A percentile compares a stretch with the other conserved stretches of the same genome.
phyloP scores from a whole-genome alignment of 37 sponge, comb jelly and placozoan genomes.

The Agelas oroides region DNA sequence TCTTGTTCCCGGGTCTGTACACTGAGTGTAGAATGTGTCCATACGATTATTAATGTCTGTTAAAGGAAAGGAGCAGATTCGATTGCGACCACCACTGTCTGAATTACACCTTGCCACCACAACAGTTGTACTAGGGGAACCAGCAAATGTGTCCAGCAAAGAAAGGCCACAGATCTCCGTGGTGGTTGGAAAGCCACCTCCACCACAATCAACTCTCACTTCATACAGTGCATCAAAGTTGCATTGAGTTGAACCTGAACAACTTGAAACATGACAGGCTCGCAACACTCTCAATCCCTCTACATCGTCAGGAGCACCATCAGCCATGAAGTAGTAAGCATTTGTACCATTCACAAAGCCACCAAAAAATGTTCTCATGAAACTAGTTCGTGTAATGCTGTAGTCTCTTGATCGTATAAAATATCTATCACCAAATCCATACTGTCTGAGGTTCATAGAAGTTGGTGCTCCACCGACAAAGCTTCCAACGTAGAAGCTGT shows the following conservation, averaged over 20 bases:
- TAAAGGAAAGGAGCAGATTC: conserved; percentile 6
- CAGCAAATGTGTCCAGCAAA: conserved; percentile 37
- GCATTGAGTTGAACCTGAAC: neutral
- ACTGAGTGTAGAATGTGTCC: conserved; percentile 8
- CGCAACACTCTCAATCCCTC: conserved; percentile 12
- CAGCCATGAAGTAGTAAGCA: conserved; percentile 12
- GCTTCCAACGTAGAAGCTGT: conserved; percentile 20
- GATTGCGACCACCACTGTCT: neutral
- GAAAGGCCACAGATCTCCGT: conserved; percentile 14
- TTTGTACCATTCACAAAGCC: conserved; percentile 15
- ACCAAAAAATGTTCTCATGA: neutral
- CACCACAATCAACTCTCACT: neutral
- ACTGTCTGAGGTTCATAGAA: neutral
- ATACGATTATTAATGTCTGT: conserved; percentile 5
- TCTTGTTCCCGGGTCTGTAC: neutral
- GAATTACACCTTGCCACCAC: conserved; percentile 12
- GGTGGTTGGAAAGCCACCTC: neutral
- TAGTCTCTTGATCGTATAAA: neutral
- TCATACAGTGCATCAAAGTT: conserved; percentile 17
- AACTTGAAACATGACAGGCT: neutral
- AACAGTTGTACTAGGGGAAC: neutral
- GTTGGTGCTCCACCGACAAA: no score
- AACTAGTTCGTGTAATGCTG: neutral
- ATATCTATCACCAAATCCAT: neutral
- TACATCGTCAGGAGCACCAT: neutral